These are phyloP conservation scores for Drosophila tani DNA, from an alignment of 1,140 invertebrate species.

Conservation along the genomic window DNA sequence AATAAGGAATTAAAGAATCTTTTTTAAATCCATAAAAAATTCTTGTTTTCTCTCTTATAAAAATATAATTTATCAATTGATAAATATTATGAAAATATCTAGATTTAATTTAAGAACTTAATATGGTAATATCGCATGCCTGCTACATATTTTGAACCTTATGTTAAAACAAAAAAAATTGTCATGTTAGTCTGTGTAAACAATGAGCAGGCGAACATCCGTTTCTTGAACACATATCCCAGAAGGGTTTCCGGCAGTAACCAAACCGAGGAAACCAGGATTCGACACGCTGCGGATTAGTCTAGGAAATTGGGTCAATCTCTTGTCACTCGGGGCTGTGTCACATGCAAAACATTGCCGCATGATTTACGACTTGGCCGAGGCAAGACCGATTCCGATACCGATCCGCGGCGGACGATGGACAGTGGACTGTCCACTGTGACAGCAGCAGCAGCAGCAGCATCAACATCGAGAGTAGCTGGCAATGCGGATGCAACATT, in stretches of 20 bases:
- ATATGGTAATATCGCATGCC: too few relatives aligned
- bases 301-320: conserved; percentile 61
- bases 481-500: conserved; percentile 61
- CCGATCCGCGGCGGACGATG: neutral
- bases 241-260: conserved; percentile 40
- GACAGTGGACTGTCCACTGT: neutral
- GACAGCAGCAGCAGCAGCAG: conserved; percentile 20
- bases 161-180: neutral
- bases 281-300: conserved; percentile 43
- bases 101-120: neutral
- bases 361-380: conserved; percentile 64
- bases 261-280: conserved; percentile 24
- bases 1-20: too few relatives aligned
- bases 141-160: neutral
- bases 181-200: neutral
- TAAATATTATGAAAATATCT: neutral
- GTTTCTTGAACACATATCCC: neutral
- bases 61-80: too few relatives aligned
- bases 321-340: conserved; percentile 47
- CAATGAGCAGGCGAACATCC: neutral
- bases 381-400: conserved; percentile 35
- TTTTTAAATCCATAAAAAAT: too few relatives aligned
- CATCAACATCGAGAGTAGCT: conserved; percentile 35
- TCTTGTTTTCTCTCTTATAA: too few relatives aligned
- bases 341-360: conserved; percentile 67